Evolutionary conservation across 2,797 vertebrate species (phyloP).

Genomic region (Nyctibius grandis): DNA sequence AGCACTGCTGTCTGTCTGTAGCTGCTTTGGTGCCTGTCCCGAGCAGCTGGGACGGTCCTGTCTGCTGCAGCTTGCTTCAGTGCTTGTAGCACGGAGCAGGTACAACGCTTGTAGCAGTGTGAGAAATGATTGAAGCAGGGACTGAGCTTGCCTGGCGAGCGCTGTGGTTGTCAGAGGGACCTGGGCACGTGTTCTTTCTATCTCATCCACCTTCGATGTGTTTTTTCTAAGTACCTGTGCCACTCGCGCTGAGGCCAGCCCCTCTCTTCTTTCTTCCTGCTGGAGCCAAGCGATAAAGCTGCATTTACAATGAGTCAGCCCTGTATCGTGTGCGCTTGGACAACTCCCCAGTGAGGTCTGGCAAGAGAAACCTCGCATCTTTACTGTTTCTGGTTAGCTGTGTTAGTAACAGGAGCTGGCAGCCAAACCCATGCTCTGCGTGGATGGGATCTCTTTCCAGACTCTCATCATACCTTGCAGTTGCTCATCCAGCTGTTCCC

Average conservation of each 20-base stretch:
- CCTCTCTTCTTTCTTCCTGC: background rate
- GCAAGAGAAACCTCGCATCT: background rate
- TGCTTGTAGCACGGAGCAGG: background rate
- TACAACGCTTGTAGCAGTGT: rapidly evolving
- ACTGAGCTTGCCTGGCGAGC: background rate
- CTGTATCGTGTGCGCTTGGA: background rate
- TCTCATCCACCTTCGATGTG: background rate
- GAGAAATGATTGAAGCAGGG: background rate
- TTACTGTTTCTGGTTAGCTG: conserved; percentile 26
- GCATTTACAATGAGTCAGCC: background rate
- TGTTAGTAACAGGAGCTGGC: conserved; percentile 2
- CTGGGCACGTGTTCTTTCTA: background rate
- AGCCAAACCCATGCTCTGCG: rapidly evolving
- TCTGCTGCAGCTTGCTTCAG: background rate
- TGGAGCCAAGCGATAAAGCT: background rate
- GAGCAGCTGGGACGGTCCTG: background rate
- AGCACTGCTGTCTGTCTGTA: background rate
- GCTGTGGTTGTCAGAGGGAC: background rate
- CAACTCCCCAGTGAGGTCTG: background rate
- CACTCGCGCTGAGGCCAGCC: background rate
- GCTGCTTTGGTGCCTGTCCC: background rate
- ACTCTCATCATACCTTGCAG: background rate
- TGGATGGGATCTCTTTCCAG: conserved; percentile 8
- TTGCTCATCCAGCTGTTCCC: background rate
- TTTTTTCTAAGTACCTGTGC: background rate